phyloP scores from a whole-genome alignment of 1,140 invertebrate species.

The Fopius arisanus region DNA sequence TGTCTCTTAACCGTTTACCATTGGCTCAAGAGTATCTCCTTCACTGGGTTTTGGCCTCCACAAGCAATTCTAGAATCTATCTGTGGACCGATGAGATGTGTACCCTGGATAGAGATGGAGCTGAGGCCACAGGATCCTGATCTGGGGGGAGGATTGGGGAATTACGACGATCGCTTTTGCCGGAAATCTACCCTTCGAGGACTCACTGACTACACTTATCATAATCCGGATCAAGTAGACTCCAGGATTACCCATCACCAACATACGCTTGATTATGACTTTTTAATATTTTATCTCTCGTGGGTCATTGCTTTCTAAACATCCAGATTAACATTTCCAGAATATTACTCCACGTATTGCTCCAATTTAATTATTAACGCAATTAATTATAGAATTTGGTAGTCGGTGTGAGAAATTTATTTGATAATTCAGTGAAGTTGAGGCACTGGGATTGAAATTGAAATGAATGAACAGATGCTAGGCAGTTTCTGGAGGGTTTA shows the following conservation, averaged over 20 bases:
- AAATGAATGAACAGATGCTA: too few species aligned
- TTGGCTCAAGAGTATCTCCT: constrained; percentile 20
- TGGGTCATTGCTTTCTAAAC: too few species aligned
- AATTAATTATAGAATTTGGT: too few species aligned
- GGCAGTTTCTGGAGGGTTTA: too few species aligned
- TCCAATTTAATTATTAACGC: too few species aligned
- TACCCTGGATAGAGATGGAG: constrained; percentile 9
- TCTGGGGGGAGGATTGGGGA: constrained; percentile 44
- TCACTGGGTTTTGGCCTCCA: constrained; percentile 3
- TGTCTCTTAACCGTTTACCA: constrained; percentile 25
- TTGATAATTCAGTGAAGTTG: too few species aligned
- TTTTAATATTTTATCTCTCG: not conserved
- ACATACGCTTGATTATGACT: not conserved
- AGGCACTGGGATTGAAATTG: too few species aligned
- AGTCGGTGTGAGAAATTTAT: too few species aligned
- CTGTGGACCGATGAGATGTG: too few species aligned
- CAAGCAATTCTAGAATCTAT: not conserved
- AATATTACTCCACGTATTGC: too few species aligned
- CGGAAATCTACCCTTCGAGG: constrained; percentile 5
- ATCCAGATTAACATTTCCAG: too few species aligned
- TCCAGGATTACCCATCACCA: not conserved
- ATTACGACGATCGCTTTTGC: constrained; percentile 35
- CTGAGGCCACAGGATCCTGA: constrained; percentile 27
- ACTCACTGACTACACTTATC: not conserved
- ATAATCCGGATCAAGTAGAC: not conserved